Conservation (phyloP, 1,140 invertebrate genomes). For the Eubasilissa regina region DNA sequence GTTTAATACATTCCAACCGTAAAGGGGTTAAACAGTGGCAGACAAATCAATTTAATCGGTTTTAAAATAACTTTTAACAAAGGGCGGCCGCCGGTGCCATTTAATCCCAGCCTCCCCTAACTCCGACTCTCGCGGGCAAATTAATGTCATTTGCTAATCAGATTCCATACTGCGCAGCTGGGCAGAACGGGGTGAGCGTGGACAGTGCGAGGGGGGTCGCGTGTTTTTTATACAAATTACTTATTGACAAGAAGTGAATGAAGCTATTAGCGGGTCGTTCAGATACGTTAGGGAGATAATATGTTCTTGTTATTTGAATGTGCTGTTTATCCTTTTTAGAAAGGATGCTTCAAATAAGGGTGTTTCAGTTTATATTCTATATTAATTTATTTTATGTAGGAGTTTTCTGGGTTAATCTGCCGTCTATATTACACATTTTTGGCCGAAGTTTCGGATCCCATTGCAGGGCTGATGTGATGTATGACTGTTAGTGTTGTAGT, state of each 20-base stretch:
- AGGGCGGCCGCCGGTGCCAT: constrained; percentile 36
- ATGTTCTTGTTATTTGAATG: too few relatives aligned
- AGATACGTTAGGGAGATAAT: too few relatives aligned
- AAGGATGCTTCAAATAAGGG: too few relatives aligned
- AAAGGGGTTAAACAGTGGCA: neutral
- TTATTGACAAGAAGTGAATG: neutral
- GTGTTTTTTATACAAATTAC: neutral
- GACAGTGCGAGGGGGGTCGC: neutral
- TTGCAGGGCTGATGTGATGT: too few relatives aligned
- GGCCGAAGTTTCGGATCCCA: too few relatives aligned
- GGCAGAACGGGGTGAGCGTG: neutral
- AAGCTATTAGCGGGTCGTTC: neutral
- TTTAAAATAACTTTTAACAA: constrained; percentile 45
- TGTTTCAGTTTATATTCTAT: too few relatives aligned
- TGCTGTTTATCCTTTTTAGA: too few relatives aligned
- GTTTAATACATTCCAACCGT: neutral
- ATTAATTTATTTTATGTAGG: too few relatives aligned
- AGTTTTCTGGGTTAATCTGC: too few relatives aligned
- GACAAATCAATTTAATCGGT: constrained; percentile 48
- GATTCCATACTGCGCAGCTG: constrained; percentile 12
- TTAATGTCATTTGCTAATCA: constrained; percentile 58
- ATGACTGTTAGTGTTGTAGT: too few relatives aligned
- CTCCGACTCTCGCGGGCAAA: constrained; percentile 34
- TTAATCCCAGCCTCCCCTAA: constrained; percentile 40
- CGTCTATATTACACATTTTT: too few relatives aligned